Conservation (phyloP, 2,797 vertebrate genomes). For the Hippocampus kuda region DNA sequence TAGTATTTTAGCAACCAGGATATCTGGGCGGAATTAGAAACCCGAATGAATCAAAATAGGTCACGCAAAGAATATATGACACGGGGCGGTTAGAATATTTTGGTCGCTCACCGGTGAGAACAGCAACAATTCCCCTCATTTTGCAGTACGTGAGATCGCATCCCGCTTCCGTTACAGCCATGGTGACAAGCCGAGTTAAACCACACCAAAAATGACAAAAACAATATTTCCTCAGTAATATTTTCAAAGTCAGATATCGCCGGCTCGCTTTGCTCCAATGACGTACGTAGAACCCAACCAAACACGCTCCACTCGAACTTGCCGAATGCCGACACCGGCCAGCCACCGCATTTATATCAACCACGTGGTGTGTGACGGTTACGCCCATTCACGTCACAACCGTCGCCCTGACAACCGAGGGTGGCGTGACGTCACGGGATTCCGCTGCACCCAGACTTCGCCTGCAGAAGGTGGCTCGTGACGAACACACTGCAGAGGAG, state of each 20-base stretch:
- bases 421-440: constrained; percentile 64
- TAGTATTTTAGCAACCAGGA: background rate
- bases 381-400: constrained; percentile 46
- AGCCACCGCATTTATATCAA: constrained; percentile 43
- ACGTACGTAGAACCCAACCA: background rate
- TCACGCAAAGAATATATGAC: background rate
- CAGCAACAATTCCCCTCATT: constrained; percentile 68
- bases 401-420: constrained; percentile 50
- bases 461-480: constrained; percentile 30
- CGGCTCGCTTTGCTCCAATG: background rate
- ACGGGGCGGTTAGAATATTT: background rate
- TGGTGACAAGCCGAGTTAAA: constrained; percentile 18
- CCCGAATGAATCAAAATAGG: background rate
- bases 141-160: constrained; percentile 72
- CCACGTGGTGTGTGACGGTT: constrained; percentile 49
- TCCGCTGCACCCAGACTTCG: constrained; percentile 42
- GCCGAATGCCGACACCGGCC: background rate
- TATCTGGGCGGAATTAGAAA: background rate
- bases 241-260: background rate
- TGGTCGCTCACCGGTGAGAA: constrained; percentile 64
- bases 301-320: constrained; percentile 7
- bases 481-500: constrained; percentile 26
- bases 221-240: background rate
- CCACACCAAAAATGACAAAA: background rate
- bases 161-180: constrained; percentile 68